phyloP scores from a whole-genome alignment of 2,888 invertebrate genomes.

The Drosophila rellima region DNA sequence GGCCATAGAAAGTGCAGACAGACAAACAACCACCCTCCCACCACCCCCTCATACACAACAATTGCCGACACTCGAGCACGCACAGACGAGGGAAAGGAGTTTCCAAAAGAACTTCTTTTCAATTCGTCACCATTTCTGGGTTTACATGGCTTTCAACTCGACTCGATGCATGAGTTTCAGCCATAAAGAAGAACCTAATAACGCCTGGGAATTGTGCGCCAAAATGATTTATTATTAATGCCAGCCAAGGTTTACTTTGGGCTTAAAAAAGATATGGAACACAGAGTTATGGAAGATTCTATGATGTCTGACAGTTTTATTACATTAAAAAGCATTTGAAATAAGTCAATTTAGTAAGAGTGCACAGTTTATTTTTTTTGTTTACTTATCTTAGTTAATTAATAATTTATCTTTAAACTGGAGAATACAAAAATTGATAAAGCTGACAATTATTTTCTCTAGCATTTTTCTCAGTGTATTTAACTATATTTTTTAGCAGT shows the following conservation, averaged over 20 bases:
- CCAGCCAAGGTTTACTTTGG: constrained; percentile 7
- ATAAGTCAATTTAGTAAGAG: not conserved
- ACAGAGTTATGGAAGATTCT: not conserved
- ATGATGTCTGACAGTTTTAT: not conserved
- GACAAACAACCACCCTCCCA: constrained; percentile 12
- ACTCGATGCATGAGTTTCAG: constrained; percentile 1
- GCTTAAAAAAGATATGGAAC: not conserved
- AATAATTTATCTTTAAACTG: no score
- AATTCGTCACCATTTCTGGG: constrained; percentile 48
- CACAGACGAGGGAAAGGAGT: constrained; percentile 50
- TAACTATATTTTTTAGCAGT: constrained; percentile 4
- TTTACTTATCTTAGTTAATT: no score
- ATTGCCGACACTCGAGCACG: constrained; percentile 55
- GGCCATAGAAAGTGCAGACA: constrained; percentile 73
- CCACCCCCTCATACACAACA: not conserved
- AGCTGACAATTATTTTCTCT: not conserved
- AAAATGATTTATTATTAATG: constrained; percentile 26
- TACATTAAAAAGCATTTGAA: not conserved
- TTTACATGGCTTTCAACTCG: not conserved
- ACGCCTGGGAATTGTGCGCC: constrained; percentile 37
- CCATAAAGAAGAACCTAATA: constrained; percentile 12
- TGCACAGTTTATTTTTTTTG: no score
- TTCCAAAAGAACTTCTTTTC: constrained; percentile 36
- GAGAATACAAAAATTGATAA: no score
- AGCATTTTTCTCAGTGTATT: constrained; percentile 37